phyloP scores from a whole-genome alignment of 2,113 vertebrate species.

The Mobula birostris region DNA sequence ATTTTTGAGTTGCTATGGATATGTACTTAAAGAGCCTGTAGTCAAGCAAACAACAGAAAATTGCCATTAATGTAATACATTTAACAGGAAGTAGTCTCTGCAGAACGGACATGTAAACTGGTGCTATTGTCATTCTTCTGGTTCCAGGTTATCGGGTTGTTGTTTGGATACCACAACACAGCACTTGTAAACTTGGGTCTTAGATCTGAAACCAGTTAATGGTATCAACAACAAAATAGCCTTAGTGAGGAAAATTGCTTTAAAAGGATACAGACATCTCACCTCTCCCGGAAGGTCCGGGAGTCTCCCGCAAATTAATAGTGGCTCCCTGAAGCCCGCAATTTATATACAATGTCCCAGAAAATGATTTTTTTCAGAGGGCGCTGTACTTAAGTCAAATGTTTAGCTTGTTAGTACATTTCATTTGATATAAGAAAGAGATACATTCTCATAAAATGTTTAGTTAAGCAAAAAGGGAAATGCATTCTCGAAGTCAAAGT shows the following conservation, averaged over 20 bases:
- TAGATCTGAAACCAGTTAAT: neutral
- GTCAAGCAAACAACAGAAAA: neutral
- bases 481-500: too few species aligned
- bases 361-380: too few species aligned
- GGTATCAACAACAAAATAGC: neutral
- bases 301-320: too few species aligned
- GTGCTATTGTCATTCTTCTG: neutral
- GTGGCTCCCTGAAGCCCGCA: too few species aligned
- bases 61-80: neutral
- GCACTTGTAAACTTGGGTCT: neutral
- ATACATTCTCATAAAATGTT: too few species aligned
- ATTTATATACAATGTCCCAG: too few species aligned
- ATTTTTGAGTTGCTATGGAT: conserved; percentile 15
- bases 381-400: neutral
- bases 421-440: neutral
- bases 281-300: too few species aligned
- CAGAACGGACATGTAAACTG: neutral
- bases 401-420: neutral
- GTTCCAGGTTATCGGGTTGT: neutral
- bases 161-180: neutral
- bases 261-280: neutral
- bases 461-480: too few species aligned
- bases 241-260: neutral
- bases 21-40: neutral
- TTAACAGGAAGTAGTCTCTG: neutral